Conservation (phyloP, 35 echinoderm and acorn worm genomes). For the Apostichopus parvimensis region DNA sequence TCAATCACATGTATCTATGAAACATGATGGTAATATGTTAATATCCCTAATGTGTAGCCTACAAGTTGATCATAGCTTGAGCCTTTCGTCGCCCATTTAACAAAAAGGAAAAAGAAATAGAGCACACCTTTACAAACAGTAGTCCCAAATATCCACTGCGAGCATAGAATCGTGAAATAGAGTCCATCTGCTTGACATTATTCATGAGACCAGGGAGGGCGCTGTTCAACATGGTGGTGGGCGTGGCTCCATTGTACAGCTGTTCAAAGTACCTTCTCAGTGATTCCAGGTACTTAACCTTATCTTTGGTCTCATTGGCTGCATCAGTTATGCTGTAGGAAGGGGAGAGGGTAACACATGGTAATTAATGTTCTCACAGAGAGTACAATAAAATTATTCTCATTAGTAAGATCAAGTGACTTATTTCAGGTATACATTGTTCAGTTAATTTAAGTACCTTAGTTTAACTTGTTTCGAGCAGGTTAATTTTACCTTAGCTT, state of each 20-base stretch:
- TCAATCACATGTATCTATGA: too few relatives aligned
- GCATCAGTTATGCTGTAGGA: conserved; percentile 91
- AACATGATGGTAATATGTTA: too few relatives aligned
- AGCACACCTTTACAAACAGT: conserved; percentile 87
- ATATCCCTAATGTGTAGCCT: background rate
- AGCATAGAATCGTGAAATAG: conserved; percentile 98
- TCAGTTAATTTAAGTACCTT: too few relatives aligned
- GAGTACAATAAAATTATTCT: too few relatives aligned
- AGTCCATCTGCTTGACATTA: conserved; percentile 98
- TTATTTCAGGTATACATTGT: too few relatives aligned
- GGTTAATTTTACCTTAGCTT: too few relatives aligned
- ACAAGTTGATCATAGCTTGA: background rate
- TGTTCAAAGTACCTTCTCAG: conserved; percentile 95
- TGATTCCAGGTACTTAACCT: conserved; percentile 93
- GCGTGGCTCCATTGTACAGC: conserved; percentile 83
- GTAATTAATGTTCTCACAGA: too few relatives aligned
- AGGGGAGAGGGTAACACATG: background rate
- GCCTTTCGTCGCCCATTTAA: too few relatives aligned
- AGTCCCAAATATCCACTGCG: conserved; percentile 87
- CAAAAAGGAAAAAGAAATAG: background rate
- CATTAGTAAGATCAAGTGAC: too few relatives aligned
- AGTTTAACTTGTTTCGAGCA: too few relatives aligned
- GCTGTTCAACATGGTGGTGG: conserved; percentile 71
- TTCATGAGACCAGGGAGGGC: conserved; percentile 89
- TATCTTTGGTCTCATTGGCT: conserved; percentile 96